Evolutionary conservation across 2,113 vertebrate species (phyloP).

Genomic region (Riparia riparia): DNA sequence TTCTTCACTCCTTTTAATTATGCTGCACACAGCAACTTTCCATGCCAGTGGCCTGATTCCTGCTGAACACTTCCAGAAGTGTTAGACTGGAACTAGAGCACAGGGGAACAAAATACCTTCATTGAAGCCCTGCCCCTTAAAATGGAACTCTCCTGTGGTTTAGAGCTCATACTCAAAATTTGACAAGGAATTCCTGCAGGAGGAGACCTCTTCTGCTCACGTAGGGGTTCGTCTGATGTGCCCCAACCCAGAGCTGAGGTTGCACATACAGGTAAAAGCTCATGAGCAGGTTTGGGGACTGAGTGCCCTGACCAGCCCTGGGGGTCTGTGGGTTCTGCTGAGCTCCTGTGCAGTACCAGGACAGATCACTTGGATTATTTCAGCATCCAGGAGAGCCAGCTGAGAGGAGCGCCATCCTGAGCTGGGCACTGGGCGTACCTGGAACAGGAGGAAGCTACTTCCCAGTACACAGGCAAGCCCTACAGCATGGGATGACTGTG

Average conservation of each 20-base stretch:
- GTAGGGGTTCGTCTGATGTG: neutral
- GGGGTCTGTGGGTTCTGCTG: neutral
- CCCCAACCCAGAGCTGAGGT: neutral
- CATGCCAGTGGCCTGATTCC: neutral
- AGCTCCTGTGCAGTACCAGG: neutral
- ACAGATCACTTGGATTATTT: neutral
- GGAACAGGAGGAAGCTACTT: neutral
- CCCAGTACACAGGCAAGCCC: neutral
- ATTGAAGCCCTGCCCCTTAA: neutral
- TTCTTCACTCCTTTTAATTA: neutral
- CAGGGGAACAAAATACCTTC: neutral
- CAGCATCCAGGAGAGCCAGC: neutral
- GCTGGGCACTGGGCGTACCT: neutral
- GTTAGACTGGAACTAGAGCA: neutral
- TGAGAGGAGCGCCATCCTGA: neutral
- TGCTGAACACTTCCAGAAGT: neutral
- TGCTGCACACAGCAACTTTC: neutral
- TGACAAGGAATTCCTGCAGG: neutral
- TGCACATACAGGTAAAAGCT: neutral
- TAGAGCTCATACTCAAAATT: neutral
- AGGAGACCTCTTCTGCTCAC: neutral
- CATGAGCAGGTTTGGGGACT: neutral
- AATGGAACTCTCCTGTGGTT: neutral
- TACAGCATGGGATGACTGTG: fast-evolving
- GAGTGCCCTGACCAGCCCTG: neutral